Evolutionary conservation across 2,888 invertebrate genomes (phyloP).

Genomic region (Philereme vetulata): DNA sequence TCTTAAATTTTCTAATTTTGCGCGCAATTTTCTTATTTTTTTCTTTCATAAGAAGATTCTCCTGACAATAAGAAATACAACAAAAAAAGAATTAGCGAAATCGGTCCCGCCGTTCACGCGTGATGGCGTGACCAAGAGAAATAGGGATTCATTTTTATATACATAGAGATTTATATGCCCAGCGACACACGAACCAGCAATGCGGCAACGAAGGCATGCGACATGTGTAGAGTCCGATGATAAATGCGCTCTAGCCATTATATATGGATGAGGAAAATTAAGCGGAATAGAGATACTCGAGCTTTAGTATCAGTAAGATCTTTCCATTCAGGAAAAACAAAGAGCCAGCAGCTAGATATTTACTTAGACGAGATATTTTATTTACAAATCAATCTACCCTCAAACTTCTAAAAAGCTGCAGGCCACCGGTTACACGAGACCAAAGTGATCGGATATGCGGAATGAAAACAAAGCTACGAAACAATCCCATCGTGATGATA

Average conservation of each 20-base stretch:
- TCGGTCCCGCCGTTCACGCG: too few relatives aligned
- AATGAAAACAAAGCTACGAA: slow-evolving; percentile 40
- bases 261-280: slow-evolving; percentile 19
- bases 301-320: neutral
- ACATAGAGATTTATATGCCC: slow-evolving; percentile 42
- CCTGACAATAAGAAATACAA: too few relatives aligned
- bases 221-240: slow-evolving; percentile 8
- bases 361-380: neutral
- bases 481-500: slow-evolving; percentile 48
- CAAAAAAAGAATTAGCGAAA: too few relatives aligned
- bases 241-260: slow-evolving; percentile 7
- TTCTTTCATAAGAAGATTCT: too few relatives aligned
- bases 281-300: neutral
- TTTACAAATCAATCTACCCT: neutral
- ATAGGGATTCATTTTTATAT: too few relatives aligned
- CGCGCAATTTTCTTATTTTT: too few relatives aligned
- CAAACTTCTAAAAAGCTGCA: neutral
- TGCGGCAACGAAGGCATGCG: slow-evolving; percentile 16
- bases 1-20: too few relatives aligned
- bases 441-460: slow-evolving; percentile 29
- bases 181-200: slow-evolving; percentile 28
- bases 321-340: too few relatives aligned
- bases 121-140: too few relatives aligned
- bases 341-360: too few relatives aligned
- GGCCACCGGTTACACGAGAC: slow-evolving; percentile 11